A percentile compares a stretch with the other conserved stretches of the same genome.
phyloP scores from a whole-genome alignment of 2,888 invertebrate genomes.

The Spialia ferax region DNA sequence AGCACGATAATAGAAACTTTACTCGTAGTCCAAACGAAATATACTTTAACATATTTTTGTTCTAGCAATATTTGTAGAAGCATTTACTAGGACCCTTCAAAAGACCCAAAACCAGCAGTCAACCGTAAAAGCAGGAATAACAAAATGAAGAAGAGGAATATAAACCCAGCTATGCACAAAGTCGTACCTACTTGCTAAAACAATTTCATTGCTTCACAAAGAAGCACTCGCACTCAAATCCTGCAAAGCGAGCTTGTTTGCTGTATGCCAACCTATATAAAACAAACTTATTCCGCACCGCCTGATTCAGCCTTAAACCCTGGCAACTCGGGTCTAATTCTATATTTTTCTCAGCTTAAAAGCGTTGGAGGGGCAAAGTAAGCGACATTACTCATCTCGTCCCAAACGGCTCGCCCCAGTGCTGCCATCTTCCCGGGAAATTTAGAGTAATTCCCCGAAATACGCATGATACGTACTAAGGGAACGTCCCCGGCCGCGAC shows the following conservation, averaged over 20 bases:
- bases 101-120: neutral
- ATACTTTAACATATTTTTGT: no score
- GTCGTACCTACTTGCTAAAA: conserved; percentile 5
- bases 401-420: conserved; percentile 36
- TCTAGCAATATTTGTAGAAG: neutral
- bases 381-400: conserved; percentile 38
- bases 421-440: conserved; percentile 26
- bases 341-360: conserved; percentile 6
- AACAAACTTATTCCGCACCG: conserved; percentile 2
- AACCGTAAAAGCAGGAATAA: conserved; percentile 1
- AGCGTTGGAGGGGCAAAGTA: neutral
- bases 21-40: no score
- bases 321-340: neutral
- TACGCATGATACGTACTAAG: conserved; percentile 25
- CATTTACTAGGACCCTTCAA: neutral
- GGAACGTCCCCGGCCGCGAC: conserved; percentile 30
- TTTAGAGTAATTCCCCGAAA: conserved; percentile 32
- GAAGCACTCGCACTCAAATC: conserved; percentile 8
- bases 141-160: neutral
- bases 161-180: conserved; percentile 8
- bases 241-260: conserved; percentile 1
- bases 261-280: neutral
- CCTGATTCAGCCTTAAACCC: neutral
- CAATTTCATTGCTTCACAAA: conserved; percentile 13
- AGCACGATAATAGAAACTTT: no score